Conservation (phyloP, 2,888 invertebrate genomes). For the Pheosia gnoma region DNA sequence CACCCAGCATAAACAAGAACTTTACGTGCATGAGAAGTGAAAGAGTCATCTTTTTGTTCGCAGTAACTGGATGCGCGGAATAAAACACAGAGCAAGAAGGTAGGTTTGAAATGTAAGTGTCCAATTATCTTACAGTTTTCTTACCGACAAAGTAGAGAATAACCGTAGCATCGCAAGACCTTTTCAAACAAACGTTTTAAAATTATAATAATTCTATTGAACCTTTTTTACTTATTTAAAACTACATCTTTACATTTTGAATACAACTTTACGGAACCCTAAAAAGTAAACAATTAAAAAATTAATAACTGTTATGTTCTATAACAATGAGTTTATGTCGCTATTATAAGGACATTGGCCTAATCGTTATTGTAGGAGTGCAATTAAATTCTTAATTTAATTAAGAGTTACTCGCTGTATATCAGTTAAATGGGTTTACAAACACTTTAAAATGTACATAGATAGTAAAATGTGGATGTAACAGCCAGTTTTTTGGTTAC, state of each 20-base stretch:
- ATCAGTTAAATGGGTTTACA: not conserved
- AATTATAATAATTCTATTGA: too few relatives aligned
- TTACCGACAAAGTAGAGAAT: too few relatives aligned
- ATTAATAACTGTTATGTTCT: not conserved
- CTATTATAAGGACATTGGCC: slow-evolving; percentile 6
- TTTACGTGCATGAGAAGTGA: too few relatives aligned
- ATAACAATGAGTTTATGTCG: slow-evolving; percentile 1
- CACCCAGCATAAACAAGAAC: too few relatives aligned
- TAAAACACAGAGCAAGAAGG: not conserved
- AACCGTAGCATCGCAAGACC: too few relatives aligned
- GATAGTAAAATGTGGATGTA: not conserved
- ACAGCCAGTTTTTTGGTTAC: not conserved
- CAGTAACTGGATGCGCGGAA: too few relatives aligned
- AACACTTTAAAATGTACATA: slow-evolving; percentile 4
- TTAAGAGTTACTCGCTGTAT: not conserved
- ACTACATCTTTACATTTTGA: too few relatives aligned
- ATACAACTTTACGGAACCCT: not conserved
- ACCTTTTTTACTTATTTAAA: too few relatives aligned
- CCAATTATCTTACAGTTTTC: not conserved
- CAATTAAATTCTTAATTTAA: slow-evolving; percentile 3
- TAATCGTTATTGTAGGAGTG: not conserved
- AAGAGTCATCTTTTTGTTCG: too few relatives aligned
- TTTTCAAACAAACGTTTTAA: too few relatives aligned
- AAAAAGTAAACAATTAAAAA: not conserved
- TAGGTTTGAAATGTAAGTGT: not conserved